Evolutionary conservation across 2,797 vertebrate species (phyloP).

Genomic region (Paramormyrops hopkinsi): DNA sequence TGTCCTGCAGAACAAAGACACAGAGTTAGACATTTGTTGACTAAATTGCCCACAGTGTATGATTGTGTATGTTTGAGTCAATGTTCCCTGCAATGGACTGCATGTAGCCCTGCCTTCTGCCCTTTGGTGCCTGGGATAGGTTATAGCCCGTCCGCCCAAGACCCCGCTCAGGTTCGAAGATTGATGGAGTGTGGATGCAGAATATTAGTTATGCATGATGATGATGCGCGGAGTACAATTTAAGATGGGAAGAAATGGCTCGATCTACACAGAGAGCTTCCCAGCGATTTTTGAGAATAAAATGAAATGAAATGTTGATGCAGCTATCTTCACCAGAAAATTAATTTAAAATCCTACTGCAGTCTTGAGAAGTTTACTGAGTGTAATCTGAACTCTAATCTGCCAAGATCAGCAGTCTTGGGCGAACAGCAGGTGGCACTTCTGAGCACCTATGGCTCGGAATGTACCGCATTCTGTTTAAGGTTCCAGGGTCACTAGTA

Average conservation of each 20-base stretch:
- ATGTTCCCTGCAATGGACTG: background rate
- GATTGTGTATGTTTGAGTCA: background rate
- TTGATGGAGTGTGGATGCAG: background rate
- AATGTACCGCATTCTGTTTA: background rate
- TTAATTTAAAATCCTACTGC: background rate
- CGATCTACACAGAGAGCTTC: background rate
- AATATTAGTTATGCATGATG: background rate
- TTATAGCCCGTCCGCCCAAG: background rate
- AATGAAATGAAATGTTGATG: background rate
- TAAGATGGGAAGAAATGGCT: background rate
- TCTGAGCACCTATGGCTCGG: background rate
- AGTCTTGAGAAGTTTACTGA: background rate
- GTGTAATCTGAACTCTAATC: background rate
- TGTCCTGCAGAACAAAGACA: background rate
- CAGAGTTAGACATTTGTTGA: background rate
- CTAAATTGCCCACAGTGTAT: background rate
- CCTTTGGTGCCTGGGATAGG: background rate
- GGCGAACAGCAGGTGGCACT: background rate
- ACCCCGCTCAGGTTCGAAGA: background rate
- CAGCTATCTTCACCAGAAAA: background rate
- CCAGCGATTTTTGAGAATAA: background rate
- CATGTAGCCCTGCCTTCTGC: background rate
- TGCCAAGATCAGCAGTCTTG: background rate
- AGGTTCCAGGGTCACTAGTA: background rate
- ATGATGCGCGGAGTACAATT: background rate